Evolutionary conservation across 1,140 invertebrate species (phyloP).

Genomic region (Neotoxoptera formosana): DNA sequence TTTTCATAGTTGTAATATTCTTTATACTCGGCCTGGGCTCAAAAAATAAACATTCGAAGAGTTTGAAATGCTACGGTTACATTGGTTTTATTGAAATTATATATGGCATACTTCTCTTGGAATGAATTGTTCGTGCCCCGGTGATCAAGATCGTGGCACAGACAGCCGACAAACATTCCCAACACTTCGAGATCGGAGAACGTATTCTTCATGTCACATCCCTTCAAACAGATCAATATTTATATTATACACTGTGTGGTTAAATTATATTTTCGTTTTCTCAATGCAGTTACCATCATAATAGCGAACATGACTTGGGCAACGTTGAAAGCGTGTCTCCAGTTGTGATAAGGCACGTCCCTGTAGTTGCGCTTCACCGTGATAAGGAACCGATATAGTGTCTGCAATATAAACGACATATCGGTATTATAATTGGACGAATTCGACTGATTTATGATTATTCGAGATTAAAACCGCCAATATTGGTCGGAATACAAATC

Average conservation of each 20-base stretch:
- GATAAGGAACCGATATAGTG: constrained; percentile 68
- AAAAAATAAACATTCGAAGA: not conserved
- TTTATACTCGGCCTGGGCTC: not conserved
- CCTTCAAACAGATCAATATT: constrained; percentile 61
- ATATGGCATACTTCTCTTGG: constrained; percentile 75
- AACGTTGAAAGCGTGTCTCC: constrained; percentile 75
- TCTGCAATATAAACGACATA: constrained; percentile 60
- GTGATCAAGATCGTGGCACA: constrained; percentile 77
- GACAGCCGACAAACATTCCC: constrained; percentile 73
- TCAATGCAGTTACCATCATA: constrained; percentile 64
- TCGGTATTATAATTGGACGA: not conserved
- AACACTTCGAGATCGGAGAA: constrained; percentile 71
- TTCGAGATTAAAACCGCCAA: not conserved
- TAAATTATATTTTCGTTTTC: not conserved
- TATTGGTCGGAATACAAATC: not conserved
- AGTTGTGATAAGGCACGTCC: constrained; percentile 75
- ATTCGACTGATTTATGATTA: not conserved
- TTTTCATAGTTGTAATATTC: too few species aligned
- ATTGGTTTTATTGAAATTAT: not conserved
- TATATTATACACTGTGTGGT: not conserved
- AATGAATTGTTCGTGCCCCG: constrained; percentile 76
- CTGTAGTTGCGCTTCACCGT: constrained; percentile 76
- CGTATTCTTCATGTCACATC: constrained; percentile 67
- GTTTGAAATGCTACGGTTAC: not conserved
- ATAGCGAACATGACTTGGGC: constrained; percentile 74